Evolutionary conservation across 23 tunicate species (phyloP), one percentile per base, ranked within the genome.

Genomic region (Pegea sp.): DNA sequence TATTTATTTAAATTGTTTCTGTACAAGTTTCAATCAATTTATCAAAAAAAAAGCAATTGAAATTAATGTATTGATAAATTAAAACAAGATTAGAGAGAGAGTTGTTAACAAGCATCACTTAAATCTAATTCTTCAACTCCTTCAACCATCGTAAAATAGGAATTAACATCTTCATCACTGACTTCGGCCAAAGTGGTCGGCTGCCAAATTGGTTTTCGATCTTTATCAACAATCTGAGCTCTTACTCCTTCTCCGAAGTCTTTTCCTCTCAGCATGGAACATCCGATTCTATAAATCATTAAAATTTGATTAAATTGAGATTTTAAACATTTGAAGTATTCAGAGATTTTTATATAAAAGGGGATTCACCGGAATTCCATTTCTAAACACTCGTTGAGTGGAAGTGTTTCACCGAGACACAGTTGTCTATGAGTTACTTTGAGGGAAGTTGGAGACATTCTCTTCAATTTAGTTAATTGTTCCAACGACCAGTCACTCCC

Each of bases 181-280:
- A 77, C 75, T 31, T 46, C 90, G 24, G 51, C 66, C 22, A 89
- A 31, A 0, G 91, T 60, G 24, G 29, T 59, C 11, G 98, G 98
- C 30, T 77, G 62, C 98, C 98, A 89, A 52, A 52, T 55, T 6
- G 98, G 98, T 3, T 67, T 56, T 30, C 74, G 73, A 58, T 89
- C 98, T 31, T 71, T 77, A 58, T 89, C 98, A 2, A 89, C 74
- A 6, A 88, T 62, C 0, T 77, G 68, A 2, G 90, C 80, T 18
- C 97, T 64, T 21, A 88, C 97, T 6, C 97, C 97, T 66, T 88
- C 97, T 16, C 62, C 38, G 31, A 88, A 88, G 49, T 88, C 97
- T 29, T 64, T 60, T 38, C 67, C 48, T 25, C 94, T 55, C 23
- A 81, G 84, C 58, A 76, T 68, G 1, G 69, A 62, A 60, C 81